Conservation (phyloP, 1,140 invertebrate genomes). For the Chrysopa pallens region DNA sequence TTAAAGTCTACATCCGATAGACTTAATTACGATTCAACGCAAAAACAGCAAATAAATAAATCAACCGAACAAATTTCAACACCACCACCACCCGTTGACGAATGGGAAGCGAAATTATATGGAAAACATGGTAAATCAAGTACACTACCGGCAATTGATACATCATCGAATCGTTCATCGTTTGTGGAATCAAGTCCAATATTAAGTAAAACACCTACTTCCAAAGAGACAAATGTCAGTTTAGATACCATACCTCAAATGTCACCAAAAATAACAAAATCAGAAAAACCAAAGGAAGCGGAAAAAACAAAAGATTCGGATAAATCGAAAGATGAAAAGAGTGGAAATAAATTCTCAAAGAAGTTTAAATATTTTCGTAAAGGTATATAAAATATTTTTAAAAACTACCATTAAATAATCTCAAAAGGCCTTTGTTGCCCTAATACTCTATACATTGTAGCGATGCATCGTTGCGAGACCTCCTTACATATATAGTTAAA, state of each 20-base stretch:
- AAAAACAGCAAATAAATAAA: conserved; percentile 5
- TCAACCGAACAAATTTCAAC: conserved; percentile 25
- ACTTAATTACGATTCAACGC: conserved; percentile 17
- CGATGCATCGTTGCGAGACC: no score
- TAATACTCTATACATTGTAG: no score
- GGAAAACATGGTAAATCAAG: conserved; percentile 30
- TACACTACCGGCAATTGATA: conserved; percentile 12
- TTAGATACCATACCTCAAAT: no score
- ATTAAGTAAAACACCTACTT: neutral
- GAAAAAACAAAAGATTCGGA: neutral
- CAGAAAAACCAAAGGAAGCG: no score
- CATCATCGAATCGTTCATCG: neutral
- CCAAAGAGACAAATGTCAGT: no score
- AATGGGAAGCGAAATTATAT: conserved; percentile 70
- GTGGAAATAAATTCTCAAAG: conserved; percentile 4
- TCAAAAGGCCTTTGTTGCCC: no score
- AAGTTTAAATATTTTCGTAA: conserved; percentile 5
- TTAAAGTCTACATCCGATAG: conserved; percentile 27
- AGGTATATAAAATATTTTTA: neutral
- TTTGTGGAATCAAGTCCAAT: neutral
- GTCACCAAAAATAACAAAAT: no score
- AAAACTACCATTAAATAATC: no score
- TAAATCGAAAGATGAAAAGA: neutral
- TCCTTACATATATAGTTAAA: no score
- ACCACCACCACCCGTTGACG: conserved; percentile 37